A percentile compares a stretch with the other conserved stretches of the same genome.
These are phyloP conservation scores for Halyomorpha halys DNA, from an alignment of 1,140 invertebrate genomes.

Conservation along the genomic window DNA sequence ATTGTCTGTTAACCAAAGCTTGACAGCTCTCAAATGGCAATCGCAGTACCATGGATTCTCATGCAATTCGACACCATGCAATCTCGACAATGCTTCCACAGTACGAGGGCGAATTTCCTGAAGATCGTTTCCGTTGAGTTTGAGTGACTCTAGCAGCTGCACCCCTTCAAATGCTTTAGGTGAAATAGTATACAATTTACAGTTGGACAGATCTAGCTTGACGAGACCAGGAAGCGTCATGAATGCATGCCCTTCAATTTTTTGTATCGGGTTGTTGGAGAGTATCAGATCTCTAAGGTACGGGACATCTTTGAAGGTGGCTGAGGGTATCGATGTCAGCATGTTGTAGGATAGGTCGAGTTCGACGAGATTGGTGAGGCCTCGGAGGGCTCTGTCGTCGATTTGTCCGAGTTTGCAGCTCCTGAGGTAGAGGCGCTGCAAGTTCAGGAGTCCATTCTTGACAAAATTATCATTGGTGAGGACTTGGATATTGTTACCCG, in stretches of 20 bases:
- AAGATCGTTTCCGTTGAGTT: conserved; percentile 69
- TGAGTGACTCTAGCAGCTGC: conserved; percentile 64
- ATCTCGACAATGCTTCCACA: conserved; percentile 56
- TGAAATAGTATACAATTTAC: conserved; percentile 63
- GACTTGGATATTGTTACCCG: conserved; percentile 72
- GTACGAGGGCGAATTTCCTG: conserved; percentile 57
- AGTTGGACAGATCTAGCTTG: conserved; percentile 73
- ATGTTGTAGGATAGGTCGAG: conserved; percentile 76
- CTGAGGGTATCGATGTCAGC: conserved; percentile 63
- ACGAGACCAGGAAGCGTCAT: conserved; percentile 60
- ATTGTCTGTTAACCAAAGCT: conserved; percentile 70
- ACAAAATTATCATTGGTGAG: conserved; percentile 70
- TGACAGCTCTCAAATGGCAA: conserved; percentile 68
- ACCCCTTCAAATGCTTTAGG: conserved; percentile 67
- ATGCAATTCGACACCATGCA: conserved; percentile 75
- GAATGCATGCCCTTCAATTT: conserved; percentile 66
- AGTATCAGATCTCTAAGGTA: conserved; percentile 70
- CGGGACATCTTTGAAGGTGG: conserved; percentile 61
- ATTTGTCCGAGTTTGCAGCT: conserved; percentile 74
- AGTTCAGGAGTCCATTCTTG: conserved; percentile 65
- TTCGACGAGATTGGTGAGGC: conserved; percentile 77
- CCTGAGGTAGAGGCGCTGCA: conserved; percentile 73
- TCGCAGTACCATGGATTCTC: conserved; percentile 89
- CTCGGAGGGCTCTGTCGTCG: conserved; percentile 66
- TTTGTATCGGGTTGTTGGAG: conserved; percentile 67